These are phyloP conservation scores for Porites lobata DNA, from an alignment of 92 coral and sea anemone species.

Conservation along the genomic window DNA sequence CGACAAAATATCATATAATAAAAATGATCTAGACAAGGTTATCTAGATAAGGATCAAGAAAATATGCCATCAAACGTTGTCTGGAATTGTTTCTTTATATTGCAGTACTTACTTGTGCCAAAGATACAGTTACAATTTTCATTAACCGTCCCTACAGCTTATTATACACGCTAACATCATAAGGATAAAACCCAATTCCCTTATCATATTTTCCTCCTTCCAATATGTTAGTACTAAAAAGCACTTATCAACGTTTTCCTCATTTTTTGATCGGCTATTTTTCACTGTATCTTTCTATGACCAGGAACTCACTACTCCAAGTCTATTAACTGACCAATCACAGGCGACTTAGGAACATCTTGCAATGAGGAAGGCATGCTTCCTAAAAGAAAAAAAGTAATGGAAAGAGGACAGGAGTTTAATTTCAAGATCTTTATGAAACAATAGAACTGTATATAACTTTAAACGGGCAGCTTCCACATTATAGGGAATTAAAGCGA, in stretches of 20 bases:
- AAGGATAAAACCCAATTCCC: no score
- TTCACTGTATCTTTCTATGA: not conserved
- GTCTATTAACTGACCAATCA: conserved; percentile 68
- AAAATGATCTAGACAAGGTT: not conserved
- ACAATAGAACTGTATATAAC: no score
- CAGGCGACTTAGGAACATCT: conserved; percentile 46
- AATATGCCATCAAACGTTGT: not conserved
- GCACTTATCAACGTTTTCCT: not conserved
- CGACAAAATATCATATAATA: no score
- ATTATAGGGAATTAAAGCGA: no score
- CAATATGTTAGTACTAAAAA: no score
- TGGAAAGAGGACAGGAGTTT: not conserved
- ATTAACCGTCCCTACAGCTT: no score
- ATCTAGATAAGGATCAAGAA: not conserved
- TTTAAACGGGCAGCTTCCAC: no score
- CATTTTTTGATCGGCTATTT: not conserved
- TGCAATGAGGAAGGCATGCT: conserved; percentile 10
- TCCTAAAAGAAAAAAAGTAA: conserved; percentile 7
- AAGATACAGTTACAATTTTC: not conserved
- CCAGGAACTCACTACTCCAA: conserved; percentile 8
- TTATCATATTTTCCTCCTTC: no score
- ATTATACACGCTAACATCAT: no score
- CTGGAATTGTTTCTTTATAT: not conserved
- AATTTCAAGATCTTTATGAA: no score
- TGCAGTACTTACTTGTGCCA: not conserved